These are phyloP conservation scores for Carassius carassius DNA, from an alignment of 2,113 vertebrate species.

Conservation along the genomic window DNA sequence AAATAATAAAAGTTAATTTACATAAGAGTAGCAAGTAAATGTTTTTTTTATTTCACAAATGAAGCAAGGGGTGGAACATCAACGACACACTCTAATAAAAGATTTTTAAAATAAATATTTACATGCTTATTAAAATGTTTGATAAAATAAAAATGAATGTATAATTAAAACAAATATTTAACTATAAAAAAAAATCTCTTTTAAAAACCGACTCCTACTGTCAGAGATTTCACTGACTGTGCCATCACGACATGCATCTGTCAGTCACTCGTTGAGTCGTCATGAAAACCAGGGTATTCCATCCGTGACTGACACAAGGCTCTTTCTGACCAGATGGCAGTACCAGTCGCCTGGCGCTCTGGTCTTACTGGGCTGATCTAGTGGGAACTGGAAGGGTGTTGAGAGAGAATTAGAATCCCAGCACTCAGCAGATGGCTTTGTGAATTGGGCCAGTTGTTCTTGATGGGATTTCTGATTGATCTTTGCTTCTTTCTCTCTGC, in stretches of 20 bases:
- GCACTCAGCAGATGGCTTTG: slow-evolving; percentile 29
- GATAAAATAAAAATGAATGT: too few relatives aligned
- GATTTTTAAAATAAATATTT: too few relatives aligned
- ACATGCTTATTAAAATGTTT: too few relatives aligned
- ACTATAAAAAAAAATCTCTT: too few relatives aligned
- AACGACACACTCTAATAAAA: too few relatives aligned
- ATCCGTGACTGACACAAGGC: slow-evolving; percentile 13
- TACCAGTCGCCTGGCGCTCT: slow-evolving; percentile 35
- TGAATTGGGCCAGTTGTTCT: slow-evolving; percentile 24
- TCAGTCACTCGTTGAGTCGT: slow-evolving; percentile 1
- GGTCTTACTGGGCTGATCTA: slow-evolving; percentile 7
- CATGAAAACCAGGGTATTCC: neutral
- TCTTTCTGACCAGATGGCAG: slow-evolving; percentile 41
- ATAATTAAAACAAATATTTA: too few relatives aligned
- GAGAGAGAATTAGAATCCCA: neutral
- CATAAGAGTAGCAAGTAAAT: too few relatives aligned
- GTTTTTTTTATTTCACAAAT: too few relatives aligned
- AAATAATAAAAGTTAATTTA: neutral
- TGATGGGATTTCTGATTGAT: slow-evolving; percentile 9
- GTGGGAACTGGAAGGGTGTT: neutral
- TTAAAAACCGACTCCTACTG: neutral
- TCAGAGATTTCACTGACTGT: slow-evolving; percentile 19
- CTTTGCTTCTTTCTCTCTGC: slow-evolving; percentile 20
- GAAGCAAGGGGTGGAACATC: too few relatives aligned
- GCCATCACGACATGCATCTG: neutral